Base-by-base conservation (phyloP, 1,140 invertebrate genomes). In the Brachionus angularis region DNA sequence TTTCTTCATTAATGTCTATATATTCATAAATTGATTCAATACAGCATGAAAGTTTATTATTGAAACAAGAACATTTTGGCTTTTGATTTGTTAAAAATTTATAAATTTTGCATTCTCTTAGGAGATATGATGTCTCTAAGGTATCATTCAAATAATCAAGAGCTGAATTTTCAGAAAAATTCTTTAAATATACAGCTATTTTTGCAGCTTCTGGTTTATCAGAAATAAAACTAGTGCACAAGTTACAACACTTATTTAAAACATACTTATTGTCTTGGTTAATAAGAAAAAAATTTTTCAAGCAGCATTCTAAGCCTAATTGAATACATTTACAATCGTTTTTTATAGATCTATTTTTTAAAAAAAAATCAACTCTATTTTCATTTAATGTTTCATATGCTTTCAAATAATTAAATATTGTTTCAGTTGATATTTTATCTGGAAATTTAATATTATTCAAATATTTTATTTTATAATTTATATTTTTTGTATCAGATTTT, bases 251-350 rank as follows among this genome's bases (percentile, higher is more conserved):
- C 27, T 58, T 58, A n/a, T 58, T 58, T 0, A 2, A 10, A 31
- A 18, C 52, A 55, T 8, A 1, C 7, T 12, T 5, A 33, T 31
- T 33, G n/a, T 55, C 29, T n/a, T n/a, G n/a, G n/a, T n/a, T n/a
- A n/a, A n/a, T n/a, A n/a, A n/a, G n/a, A n/a, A n/a, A n/a, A 5
- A 55, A 55, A 16, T 33, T 36, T 23, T 39, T 25, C n/a, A 58
- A 58, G 23, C 53, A 58, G 23, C 53, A 58, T 36, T 39, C 10
- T 1, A 58, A 23, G 10, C 33, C 27, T 23, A 39, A 39, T 39
- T 58, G 18, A 23, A 58, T 36, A 42, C 53, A 58, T 8, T 23
- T 16, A 58, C 53, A 58, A 58, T 39, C n/a, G n/a, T n/a, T n/a
- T n/a, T n/a, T n/a, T n/a, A n/a, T 39, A 18, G 7, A 14, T 42